Base-by-base conservation (phyloP, 53 echinoderm and acorn worm species). In the Stichopus horrens region DNA sequence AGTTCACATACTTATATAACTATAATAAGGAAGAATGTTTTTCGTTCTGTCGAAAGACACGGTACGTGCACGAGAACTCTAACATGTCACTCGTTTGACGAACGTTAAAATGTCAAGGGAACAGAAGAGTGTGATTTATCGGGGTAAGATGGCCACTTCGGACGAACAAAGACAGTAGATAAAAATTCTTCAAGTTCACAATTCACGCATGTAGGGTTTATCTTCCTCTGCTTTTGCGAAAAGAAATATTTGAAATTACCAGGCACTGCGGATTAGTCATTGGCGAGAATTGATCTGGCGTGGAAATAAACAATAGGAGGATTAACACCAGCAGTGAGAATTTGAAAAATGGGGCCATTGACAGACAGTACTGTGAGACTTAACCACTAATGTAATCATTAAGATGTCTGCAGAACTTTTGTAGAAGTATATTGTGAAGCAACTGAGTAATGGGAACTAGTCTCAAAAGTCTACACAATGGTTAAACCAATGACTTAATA, bases 91-190 rank as follows among this genome's bases (percentile, higher is more conserved):
- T 18, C 57, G 19, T 83, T 83, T 83, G 83, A 83, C 59, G 57
- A 23, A 58, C 83, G 83, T 83, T n/a, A 83, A 79, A 79, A 55
- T 53, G 79, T 79, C 79, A 79, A 83, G 59, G 21, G 21, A 37
- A 59, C 83, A 21, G 83, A 37, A 83, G 83, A 83, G 8, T 59
- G n/a, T 83, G 83, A 83, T 83, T 83, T 83, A 83, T 83, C 83
- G 19, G 83, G 59, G 83, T 57, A 58, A 83, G 83, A 83, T 83
- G 83, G 83, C 83, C 83, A 21, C 83, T 79, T 79, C 79, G 79
- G 79, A 54, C 54, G 79, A 18, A 83, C 58, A 83, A 83, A 83
- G 83, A 59, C 83, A 14, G 20, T 59, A 59, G 57, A 83, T 83
- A 58, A 83, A 83, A 83, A 83, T 83, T 58, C 83, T 83, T 58